These are phyloP conservation scores for Catharus bicknelli DNA, from an alignment of 2,113 vertebrate genomes.

Conservation along the genomic window DNA sequence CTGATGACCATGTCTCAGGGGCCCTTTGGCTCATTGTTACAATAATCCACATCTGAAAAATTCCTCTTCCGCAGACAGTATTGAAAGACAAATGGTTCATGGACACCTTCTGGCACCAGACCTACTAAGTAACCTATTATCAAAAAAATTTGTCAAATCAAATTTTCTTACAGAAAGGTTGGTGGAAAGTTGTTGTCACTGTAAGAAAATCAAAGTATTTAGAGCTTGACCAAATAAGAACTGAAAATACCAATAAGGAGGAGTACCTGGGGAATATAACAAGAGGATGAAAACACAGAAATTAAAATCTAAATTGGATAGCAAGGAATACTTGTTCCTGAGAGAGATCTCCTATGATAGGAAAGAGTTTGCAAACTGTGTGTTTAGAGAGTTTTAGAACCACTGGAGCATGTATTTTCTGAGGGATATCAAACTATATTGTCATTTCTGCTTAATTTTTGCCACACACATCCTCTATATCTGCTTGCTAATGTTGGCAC, in stretches of 20 bases:
- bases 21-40: not conserved
- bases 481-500: not conserved
- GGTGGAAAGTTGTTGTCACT: not conserved
- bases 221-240: not conserved
- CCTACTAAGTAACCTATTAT: not conserved
- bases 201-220: not conserved
- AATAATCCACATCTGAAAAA: not conserved
- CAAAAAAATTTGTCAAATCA: not conserved
- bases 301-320: not conserved
- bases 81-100: not conserved
- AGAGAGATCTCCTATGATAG: not conserved
- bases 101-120: not conserved
- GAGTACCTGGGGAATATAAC: not conserved
- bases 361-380: not conserved
- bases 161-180: not conserved
- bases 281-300: not conserved
- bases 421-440: not conserved
- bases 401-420: not conserved
- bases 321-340: not conserved
- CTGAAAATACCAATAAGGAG: not conserved
- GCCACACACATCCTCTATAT: not conserved
- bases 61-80: not conserved
- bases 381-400: not conserved
- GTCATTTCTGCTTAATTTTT: not conserved
- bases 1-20: not conserved